Evolutionary conservation across 2,888 invertebrate genomes (phyloP).

Genomic region (Ceramica pisi): DNA sequence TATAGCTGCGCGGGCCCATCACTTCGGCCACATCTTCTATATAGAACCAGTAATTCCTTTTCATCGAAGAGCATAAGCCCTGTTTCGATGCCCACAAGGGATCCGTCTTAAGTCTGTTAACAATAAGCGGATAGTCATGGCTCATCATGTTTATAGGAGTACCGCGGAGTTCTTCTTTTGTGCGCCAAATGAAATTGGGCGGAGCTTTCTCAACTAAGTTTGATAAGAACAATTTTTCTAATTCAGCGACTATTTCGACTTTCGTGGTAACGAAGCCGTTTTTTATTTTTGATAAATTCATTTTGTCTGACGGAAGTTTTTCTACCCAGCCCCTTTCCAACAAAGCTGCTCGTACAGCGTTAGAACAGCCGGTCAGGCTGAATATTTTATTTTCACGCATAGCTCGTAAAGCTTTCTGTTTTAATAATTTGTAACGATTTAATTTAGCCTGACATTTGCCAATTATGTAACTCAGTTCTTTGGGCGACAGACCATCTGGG

Average conservation of each 20-base stretch:
- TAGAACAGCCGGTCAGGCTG: constrained; percentile 88
- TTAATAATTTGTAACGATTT: constrained; percentile 78
- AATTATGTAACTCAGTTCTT: constrained; percentile 83
- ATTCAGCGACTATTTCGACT: constrained; percentile 75
- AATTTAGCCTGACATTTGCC: constrained; percentile 78
- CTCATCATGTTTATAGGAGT: constrained; percentile 72
- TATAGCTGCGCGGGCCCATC: constrained; percentile 94
- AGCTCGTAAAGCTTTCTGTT: constrained; percentile 86
- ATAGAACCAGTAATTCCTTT: constrained; percentile 92
- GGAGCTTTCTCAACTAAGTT: constrained; percentile 80
- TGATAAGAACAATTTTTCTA: constrained; percentile 84
- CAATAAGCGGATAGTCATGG: constrained; percentile 74
- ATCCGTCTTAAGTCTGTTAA: constrained; percentile 83
- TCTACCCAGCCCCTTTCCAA: constrained; percentile 93
- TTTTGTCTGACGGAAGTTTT: constrained; percentile 88
- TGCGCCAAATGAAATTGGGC: constrained; percentile 85
- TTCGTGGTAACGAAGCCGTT: constrained; percentile 73
- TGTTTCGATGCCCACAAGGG: constrained; percentile 86
- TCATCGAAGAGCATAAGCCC: constrained; percentile 89
- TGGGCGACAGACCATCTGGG: constrained; percentile 77
- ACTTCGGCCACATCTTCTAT: constrained; percentile 92
- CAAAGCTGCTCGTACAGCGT: constrained; percentile 91
- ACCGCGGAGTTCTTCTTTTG: constrained; percentile 71
- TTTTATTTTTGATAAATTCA: constrained; percentile 82
- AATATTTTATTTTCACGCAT: constrained; percentile 89